These are phyloP conservation scores for Unio delphinus DNA, from an alignment of 2,888 invertebrate species.

Conservation along the genomic window DNA sequence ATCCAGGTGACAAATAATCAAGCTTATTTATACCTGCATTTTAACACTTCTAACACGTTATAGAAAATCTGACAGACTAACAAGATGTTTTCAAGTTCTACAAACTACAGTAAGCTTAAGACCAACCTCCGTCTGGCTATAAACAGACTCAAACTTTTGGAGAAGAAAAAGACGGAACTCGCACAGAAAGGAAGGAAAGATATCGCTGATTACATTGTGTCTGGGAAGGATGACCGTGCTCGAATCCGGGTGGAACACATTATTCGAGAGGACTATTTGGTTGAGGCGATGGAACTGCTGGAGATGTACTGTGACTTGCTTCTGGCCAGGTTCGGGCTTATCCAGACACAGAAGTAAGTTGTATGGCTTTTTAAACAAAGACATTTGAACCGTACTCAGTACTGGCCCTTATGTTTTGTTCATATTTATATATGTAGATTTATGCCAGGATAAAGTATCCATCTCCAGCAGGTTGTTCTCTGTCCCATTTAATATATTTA, in stretches of 20 bases:
- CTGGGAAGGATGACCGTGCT: constrained; percentile 78
- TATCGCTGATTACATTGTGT: constrained; percentile 89
- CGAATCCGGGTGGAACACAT: constrained; percentile 99
- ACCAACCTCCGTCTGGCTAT: constrained; percentile 94
- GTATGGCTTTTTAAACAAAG: not conserved
- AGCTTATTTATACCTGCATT: too few species aligned
- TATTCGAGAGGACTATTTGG: constrained; percentile 98
- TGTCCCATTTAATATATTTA: too few species aligned
- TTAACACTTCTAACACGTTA: too few species aligned
- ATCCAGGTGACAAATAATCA: too few species aligned
- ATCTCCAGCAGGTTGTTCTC: not conserved
- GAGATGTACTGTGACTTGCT: constrained; percentile 99
- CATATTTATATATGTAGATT: not conserved
- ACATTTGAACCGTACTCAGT: not conserved
- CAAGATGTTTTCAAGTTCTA: constrained; percentile 80
- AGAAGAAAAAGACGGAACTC: constrained; percentile 94
- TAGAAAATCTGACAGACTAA: not conserved
- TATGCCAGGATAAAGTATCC: not conserved
- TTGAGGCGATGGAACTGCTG: constrained; percentile 98
- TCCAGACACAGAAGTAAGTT: constrained; percentile 75
- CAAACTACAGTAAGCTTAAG: constrained; percentile 95
- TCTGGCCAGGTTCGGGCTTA: constrained; percentile 94
- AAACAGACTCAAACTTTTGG: constrained; percentile 92
- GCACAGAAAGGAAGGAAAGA: constrained; percentile 96
- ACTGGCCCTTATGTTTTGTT: too few species aligned